phyloP scores from a whole-genome alignment of 1,140 invertebrate species.

The Bombus pyrosoma region DNA sequence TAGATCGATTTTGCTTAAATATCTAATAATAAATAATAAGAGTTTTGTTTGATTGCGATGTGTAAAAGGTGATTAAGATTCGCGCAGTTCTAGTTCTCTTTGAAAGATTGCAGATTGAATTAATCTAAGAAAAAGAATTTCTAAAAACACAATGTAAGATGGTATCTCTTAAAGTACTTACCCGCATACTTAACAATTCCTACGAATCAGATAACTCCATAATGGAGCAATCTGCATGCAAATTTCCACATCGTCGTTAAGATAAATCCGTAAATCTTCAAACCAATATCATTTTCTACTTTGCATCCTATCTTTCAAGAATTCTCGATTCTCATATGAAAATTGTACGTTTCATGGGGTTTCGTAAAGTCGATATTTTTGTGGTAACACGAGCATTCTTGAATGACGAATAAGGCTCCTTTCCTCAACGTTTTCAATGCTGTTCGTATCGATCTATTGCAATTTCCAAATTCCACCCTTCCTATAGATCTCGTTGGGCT shows the following conservation, averaged over 20 bases:
- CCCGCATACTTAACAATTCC: too few relatives aligned
- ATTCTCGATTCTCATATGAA: background rate
- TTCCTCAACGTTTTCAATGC: background rate
- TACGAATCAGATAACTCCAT: too few relatives aligned
- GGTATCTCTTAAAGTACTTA: too few relatives aligned
- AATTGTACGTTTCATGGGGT: background rate
- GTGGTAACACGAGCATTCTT: too few relatives aligned
- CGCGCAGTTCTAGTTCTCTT: background rate
- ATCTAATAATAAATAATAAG: too few relatives aligned
- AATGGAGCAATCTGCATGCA: background rate
- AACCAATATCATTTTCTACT: background rate
- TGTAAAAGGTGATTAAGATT: background rate
- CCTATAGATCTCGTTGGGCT: background rate
- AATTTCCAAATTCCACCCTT: slow-evolving; percentile 15
- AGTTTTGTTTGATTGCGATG: background rate
- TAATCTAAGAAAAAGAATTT: too few relatives aligned
- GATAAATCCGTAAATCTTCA: background rate
- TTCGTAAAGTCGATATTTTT: background rate
- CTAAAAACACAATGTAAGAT: too few relatives aligned
- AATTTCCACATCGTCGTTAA: background rate
- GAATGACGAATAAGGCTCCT: background rate
- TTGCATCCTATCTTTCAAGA: too few relatives aligned
- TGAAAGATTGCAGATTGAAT: background rate
- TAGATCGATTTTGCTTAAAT: too few relatives aligned
- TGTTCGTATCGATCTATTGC: background rate